Evolutionary conservation across 2,888 invertebrate species (phyloP), one percentile per base, ranked within the genome.

Genomic region (Alviniconcha strummeri): DNA sequence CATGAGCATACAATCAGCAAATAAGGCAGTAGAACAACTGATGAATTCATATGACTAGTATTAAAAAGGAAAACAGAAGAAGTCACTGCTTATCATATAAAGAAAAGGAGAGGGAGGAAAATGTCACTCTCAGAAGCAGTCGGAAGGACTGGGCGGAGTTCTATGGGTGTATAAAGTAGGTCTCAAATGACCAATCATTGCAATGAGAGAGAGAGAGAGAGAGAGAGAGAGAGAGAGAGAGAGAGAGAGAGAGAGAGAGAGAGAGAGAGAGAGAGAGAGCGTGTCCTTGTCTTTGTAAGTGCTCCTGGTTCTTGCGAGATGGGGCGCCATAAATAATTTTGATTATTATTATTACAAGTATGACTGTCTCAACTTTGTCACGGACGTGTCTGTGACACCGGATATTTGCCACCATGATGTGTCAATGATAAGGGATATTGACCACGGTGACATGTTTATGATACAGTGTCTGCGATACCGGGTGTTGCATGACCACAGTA

Each of bases 221-320:
- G 75, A 67, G 55, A 80, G 52, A 74, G 19, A 80, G 69, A 67
- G 56, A 19, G 56, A 80, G 69, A 67, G 11, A n/a, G 54, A 5
- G 52, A 52, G 52, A 52, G 52, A 52, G 15, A 15, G 13, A 17
- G 13, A 15, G 52, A 13, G 36, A 72, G 72, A 19, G 36, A 19
- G 13, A 19, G 36, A 19, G 13, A 72, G 36, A 19, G 36, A 72
- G n/a, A 7, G 9, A 11, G n/a, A 17, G 15, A n/a, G 67, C 15
- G 15, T 11, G 67, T 69, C 9, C 15, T 5, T 69, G 13, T 17
- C 4, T 69, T 15, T 0, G 69, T 69, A n/a, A 1, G 15, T 69
- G 11, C n/a, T n/a, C n/a, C n/a, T n/a, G n/a, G n/a, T n/a, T n/a
- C n/a, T n/a, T n/a, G n/a, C n/a, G n/a, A n/a, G n/a, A n/a, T n/a